Evolutionary conservation across 1,140 invertebrate species (phyloP), one percentile per base, ranked within the genome.

Genomic region (Brachionus paranguensis): DNA sequence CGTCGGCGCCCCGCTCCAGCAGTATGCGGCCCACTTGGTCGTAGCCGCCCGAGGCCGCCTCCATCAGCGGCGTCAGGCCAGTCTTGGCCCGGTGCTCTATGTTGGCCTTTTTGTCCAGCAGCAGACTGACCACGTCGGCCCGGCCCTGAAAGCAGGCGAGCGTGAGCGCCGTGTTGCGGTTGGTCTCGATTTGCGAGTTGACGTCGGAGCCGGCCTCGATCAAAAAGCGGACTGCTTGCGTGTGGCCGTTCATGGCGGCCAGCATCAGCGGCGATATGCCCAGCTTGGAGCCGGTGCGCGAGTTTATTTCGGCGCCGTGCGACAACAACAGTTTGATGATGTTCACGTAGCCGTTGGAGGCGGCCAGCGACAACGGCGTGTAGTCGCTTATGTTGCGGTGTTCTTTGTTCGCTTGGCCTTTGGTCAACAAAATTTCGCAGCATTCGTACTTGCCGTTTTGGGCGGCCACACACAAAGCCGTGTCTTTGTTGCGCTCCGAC

Each of bases 161-260:
- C 10, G 98, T 99, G 74, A 99, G 91, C 5, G 98, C 98, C 12
- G 98, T 99, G 89, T 99, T 99, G 60, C 96, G 91, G 90, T 99
- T 99, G 3, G 98, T 99, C 90, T 99, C 98, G 86, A 99, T 99
- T 91, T 94, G 93, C n/a, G 97, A 97, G 91, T 99, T 99, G 85
- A 99, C 99, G 89, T 99, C 98, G 88, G 95, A 97, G 79, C 97
- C 97, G 93, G 95, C 96, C 88, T 99, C 97, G 72, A 99, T 90
- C 17, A 99, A 91, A 70, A 99, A 90, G 87, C 97, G 95, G 68
- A 99, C 97, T 68, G 97, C 97, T 88, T 95, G 96, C n/a, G 95
- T 95, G 90, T 99, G 97, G 0, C 97, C 97, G 92, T 99, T 99
- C 97, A 99, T 99, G 7, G 98, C 96, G 24, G 98, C 97, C 86